These are phyloP conservation scores for Megatriorchis doriae DNA, from an alignment of 2,113 vertebrate species.

Conservation along the genomic window DNA sequence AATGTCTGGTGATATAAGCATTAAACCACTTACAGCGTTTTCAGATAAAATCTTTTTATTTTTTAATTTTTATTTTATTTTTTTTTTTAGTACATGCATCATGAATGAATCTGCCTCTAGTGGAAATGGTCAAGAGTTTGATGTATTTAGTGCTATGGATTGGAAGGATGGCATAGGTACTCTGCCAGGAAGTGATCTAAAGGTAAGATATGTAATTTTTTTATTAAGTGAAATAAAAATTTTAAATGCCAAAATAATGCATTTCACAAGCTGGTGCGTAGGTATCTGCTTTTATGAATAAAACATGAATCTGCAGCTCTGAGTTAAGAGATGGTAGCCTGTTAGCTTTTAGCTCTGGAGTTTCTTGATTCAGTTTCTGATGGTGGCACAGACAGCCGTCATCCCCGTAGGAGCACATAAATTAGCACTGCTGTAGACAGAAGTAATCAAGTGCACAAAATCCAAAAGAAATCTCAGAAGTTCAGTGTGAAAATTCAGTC, in stretches of 20 bases:
- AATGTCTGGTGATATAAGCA: background rate
- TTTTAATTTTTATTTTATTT: background rate
- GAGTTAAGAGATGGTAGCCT: slow-evolving; percentile 29
- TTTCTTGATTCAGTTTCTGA: slow-evolving; percentile 15
- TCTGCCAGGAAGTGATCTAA: slow-evolving; percentile 92
- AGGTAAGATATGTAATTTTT: slow-evolving; percentile 70
- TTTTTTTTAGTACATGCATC: slow-evolving; percentile 52
- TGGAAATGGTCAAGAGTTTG: slow-evolving; percentile 85
- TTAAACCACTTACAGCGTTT: background rate
- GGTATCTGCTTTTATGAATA: slow-evolving; percentile 33
- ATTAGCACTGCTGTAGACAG: slow-evolving; percentile 34
- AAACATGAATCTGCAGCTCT: slow-evolving; percentile 5
- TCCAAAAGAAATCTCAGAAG: background rate
- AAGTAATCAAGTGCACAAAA: slow-evolving; percentile 19
- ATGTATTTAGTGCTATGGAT: slow-evolving; percentile 94
- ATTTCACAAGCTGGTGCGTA: slow-evolving; percentile 8
- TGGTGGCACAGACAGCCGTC: background rate
- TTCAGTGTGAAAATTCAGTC: background rate
- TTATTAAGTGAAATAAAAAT: slow-evolving; percentile 15
- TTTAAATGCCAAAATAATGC: slow-evolving; percentile 41
- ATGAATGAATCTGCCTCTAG: slow-evolving; percentile 80
- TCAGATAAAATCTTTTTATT: background rate
- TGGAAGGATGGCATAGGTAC: slow-evolving; percentile 98
- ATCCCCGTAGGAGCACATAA: background rate
- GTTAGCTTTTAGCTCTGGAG: slow-evolving; percentile 28